Evolutionary conservation across 2,113 vertebrate genomes (phyloP), one percentile per base, ranked within the genome.

Genomic region (Misgurnus anguillicaudatus): DNA sequence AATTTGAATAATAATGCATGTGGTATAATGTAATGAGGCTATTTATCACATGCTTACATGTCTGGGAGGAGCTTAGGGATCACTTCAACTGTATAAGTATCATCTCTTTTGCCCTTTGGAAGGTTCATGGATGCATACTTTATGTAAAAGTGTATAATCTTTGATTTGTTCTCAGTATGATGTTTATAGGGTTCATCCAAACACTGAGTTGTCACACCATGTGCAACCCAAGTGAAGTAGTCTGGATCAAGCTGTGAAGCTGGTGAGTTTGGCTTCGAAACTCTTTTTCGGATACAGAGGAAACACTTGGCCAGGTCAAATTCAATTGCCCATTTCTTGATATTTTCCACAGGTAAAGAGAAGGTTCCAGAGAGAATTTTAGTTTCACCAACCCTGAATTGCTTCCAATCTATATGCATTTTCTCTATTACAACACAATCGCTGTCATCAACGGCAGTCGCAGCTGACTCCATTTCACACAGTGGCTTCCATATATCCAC

Each of bases 11-110:
- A 51, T 51, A 51, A 51, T 51, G 45, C 47, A 16, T 69, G 21
- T 36, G 14, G 47, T 70, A 17, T 57, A 11, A 38, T 70, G 14
- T 10, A 68, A 42, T 21, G 10, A n/a, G 6, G 9, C 9, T 45
- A 17, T 17, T 39, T 9, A 4, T 53, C 13, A 70, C 10, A 64
- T 39, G 21, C 87, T 94, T 88, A 95, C 94, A 92, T 0, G 6
- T 95, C 94, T 0, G 94, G 94, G 58, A 95, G 87, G 73, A 89
- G 86, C 84, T 94, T 94, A 9, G 93, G 92, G 31, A 95, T 88
- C 69, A 94, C 67, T 79, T 95, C 95, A 55, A 95, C 79, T 0
- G 92, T 94, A 83, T 94, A 95, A 1, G 1, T 80, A 13, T 85
- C 5, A 53, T 38, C 55, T 6, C 61, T 77, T 0, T 19, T 86